Evolutionary conservation across 2,888 invertebrate genomes (phyloP).

Genomic region (Ariolimax columbianus): DNA sequence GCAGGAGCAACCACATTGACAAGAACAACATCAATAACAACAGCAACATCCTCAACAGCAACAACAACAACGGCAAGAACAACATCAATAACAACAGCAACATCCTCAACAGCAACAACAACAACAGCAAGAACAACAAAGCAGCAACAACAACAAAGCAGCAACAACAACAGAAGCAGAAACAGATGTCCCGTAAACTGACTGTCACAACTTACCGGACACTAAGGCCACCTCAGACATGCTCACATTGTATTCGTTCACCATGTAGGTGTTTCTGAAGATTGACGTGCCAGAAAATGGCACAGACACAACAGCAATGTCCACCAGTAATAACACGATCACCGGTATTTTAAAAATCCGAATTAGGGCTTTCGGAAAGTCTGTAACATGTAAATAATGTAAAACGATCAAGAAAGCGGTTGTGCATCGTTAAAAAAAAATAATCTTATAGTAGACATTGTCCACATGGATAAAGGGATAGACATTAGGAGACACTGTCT

Average conservation of each 20-base stretch:
- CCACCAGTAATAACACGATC: not conserved
- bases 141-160: too few relatives aligned
- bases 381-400: not conserved
- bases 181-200: not conserved
- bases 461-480: too few relatives aligned
- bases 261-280: constrained; percentile 32
- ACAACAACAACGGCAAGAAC: too few relatives aligned
- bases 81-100: too few relatives aligned
- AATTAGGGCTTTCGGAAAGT: constrained; percentile 22
- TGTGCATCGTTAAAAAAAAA: too few relatives aligned
- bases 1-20: constrained; percentile 3
- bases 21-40: constrained; percentile 13
- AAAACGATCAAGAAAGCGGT: too few relatives aligned
- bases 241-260: constrained; percentile 33
- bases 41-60: too few relatives aligned
- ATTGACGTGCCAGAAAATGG: constrained; percentile 17
- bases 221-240: constrained; percentile 31
- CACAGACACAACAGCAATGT: constrained; percentile 15
- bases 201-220: constrained; percentile 1
- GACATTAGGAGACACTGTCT: too few relatives aligned
- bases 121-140: too few relatives aligned
- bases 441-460: too few relatives aligned
- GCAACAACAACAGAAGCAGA: not conserved
- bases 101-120: too few relatives aligned
- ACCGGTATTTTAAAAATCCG: constrained; percentile 15